Conservation (phyloP, 1,140 invertebrate species). For the Sarcophaga peregrina region DNA sequence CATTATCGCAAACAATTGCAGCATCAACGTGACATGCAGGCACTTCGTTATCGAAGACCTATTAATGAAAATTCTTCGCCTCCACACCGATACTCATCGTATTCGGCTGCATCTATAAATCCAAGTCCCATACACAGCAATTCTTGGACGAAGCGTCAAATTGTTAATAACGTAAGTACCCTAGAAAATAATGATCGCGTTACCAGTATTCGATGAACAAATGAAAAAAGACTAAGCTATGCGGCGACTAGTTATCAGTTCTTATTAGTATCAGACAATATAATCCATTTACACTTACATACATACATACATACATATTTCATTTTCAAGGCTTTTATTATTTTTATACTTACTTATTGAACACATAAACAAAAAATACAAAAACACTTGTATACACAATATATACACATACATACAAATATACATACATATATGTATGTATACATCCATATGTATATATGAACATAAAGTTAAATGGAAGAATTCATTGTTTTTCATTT, state of each 20-base stretch:
- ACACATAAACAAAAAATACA: neutral
- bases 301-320: too few species aligned
- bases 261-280: too few species aligned
- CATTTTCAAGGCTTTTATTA: neutral
- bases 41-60: constrained; percentile 29
- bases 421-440: too few species aligned
- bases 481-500: too few species aligned
- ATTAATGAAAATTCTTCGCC: neutral
- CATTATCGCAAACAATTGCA: constrained; percentile 44
- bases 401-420: neutral
- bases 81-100: neutral
- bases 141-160: constrained; percentile 27
- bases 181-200: neutral
- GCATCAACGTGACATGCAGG: constrained; percentile 42
- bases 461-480: too few species aligned
- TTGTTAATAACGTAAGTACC: constrained; percentile 13
- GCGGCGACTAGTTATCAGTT: too few species aligned
- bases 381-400: neutral
- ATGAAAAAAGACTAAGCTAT: too few species aligned
- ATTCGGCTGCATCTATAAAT: neutral
- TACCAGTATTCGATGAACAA: neutral
- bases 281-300: neutral
- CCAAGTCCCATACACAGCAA: neutral
- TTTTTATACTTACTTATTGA: neutral
- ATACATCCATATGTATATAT: too few species aligned